Evolutionary conservation across 2,797 vertebrate species (phyloP), one percentile per base, ranked within the genome.

Genomic region (Neopelma chrysocephalum): DNA sequence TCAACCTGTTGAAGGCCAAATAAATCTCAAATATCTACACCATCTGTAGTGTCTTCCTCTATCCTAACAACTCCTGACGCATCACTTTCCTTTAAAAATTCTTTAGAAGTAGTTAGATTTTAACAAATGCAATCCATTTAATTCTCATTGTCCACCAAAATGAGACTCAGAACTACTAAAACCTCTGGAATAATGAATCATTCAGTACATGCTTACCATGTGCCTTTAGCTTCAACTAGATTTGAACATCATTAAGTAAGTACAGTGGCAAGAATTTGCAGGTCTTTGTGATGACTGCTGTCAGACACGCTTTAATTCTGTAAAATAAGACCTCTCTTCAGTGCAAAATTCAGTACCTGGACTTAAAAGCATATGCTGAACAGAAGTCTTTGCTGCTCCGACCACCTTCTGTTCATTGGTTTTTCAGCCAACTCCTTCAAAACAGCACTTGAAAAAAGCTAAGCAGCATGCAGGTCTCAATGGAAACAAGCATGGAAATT

Each of bases 181-280:
- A 62, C 9, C 31, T 80, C 60, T 60, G 20, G 15, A 89, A 75
- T 16, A 73, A 85, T 0, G 0, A 53, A 47, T 16, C 7, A 2
- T 42, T 89, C 26, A 36, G n/a, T 29, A 60, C 14, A 29, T 22
- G 27, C 23, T 62, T 56, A 54, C 15, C 17, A 34, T 6, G 18
- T 47, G 45, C 45, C 5, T 65, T 43, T 42, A n/a, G 22, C 21
- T 70, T 83, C 57, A 82, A 12, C 21, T 7, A 64, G 36, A 77
- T n/a, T 62, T 3, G 2, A 90, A 51, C 0, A 1, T 22, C 2
- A 0, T 3, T 3, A 66, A 54, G 9, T 16, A 68, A 0, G 20
- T 15, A 69, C 26, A 53, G 17, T 3, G 22, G 27, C n/a, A 83
- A 73, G 56, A 73, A 66, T 45, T 3, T 50, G 40, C 43, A 88